These are phyloP conservation scores for Turritopsis dohrnii DNA, from an alignment of 30 jellyfish, hydroid and myxozoan genomes.

Conservation along the genomic window DNA sequence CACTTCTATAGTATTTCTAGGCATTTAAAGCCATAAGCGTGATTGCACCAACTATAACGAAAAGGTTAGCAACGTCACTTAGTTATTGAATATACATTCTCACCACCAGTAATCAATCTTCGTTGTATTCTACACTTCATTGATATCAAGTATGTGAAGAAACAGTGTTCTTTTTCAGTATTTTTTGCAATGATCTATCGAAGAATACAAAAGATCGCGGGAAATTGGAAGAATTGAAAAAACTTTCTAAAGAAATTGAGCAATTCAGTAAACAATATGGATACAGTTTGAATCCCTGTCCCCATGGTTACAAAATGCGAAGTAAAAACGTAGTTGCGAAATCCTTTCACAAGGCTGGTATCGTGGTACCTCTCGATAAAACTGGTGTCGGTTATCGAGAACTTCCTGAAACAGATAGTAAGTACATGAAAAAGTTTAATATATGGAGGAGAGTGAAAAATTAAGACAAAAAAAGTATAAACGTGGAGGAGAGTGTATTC, in stretches of 20 bases:
- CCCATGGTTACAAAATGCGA: constrained; percentile 45
- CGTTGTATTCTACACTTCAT: too few species aligned
- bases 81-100: too few species aligned
- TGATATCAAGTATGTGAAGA: neutral
- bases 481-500: neutral
- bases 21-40: too few species aligned
- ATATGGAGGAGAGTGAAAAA: too few species aligned
- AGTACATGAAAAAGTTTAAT: constrained; percentile 16
- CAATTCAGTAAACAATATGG: constrained; percentile 26
- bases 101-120: too few species aligned
- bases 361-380: constrained; percentile 71
- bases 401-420: constrained; percentile 62
- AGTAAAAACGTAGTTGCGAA: constrained; percentile 41
- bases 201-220: constrained; percentile 31
- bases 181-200: constrained; percentile 29
- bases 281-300: constrained; percentile 14
- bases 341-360: constrained; percentile 67
- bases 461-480: too few species aligned
- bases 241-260: neutral
- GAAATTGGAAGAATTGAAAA: constrained; percentile 12
- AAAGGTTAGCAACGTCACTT: too few species aligned
- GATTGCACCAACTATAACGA: too few species aligned
- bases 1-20: too few species aligned
- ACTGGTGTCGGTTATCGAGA: constrained; percentile 87
- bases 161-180: constrained; percentile 3